Evolutionary conservation across 2,888 invertebrate genomes (phyloP).

Genomic region (Tipula helvola): DNA sequence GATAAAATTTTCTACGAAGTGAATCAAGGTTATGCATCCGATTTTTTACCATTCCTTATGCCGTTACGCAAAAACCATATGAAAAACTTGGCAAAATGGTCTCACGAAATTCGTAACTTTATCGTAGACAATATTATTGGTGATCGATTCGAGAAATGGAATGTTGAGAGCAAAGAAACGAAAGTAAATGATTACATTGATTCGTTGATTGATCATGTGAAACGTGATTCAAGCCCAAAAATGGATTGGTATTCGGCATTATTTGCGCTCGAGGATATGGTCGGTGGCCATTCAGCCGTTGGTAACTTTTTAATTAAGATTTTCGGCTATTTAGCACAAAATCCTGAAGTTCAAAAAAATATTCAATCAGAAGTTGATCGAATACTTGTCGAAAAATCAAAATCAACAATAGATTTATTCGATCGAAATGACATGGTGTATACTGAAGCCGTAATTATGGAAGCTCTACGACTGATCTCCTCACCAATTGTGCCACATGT

Average conservation of each 20-base stretch:
- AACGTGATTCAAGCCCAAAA: constrained; percentile 29
- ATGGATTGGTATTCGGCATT: constrained; percentile 38
- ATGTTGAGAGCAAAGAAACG: constrained; percentile 18
- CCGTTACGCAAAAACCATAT: constrained; percentile 41
- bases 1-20: constrained; percentile 54
- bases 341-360: constrained; percentile 39
- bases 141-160: constrained; percentile 33
- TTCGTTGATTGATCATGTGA: constrained; percentile 41
- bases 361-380: constrained; percentile 41
- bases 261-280: constrained; percentile 37
- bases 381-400: constrained; percentile 12
- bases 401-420: constrained; percentile 15
- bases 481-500: constrained; percentile 58
- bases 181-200: constrained; percentile 44
- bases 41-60: constrained; percentile 49
- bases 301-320: constrained; percentile 47
- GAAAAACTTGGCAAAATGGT: constrained; percentile 37
- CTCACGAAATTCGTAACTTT: constrained; percentile 42
- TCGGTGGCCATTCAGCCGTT: constrained; percentile 52
- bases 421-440: constrained; percentile 44
- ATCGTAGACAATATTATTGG: constrained; percentile 39
- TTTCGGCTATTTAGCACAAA: constrained; percentile 41
- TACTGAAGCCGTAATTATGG: constrained; percentile 46
- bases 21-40: constrained; percentile 53
- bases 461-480: constrained; percentile 47